These are phyloP conservation scores for Strigops habroptila DNA, from an alignment of 2,113 vertebrate species.

Conservation along the genomic window DNA sequence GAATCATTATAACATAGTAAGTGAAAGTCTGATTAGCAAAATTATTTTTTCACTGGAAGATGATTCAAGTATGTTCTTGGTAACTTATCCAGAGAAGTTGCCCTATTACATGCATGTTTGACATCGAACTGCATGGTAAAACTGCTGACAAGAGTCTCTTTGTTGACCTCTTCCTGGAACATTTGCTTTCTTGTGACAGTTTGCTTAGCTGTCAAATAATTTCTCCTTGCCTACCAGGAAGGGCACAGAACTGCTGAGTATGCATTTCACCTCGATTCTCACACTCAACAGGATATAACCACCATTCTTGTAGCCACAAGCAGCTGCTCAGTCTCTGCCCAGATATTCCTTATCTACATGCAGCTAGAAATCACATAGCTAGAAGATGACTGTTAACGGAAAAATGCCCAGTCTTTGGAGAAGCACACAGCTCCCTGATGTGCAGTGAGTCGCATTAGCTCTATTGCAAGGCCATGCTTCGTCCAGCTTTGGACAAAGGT, in stretches of 20 bases:
- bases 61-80: neutral
- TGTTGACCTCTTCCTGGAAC: slow-evolving; percentile 72
- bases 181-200: slow-evolving; percentile 73
- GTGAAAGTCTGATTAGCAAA: neutral
- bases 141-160: slow-evolving; percentile 69
- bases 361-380: neutral
- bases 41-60: neutral
- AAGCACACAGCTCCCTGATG: neutral
- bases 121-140: slow-evolving; percentile 3
- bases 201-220: slow-evolving; percentile 57
- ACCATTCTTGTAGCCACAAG: slow-evolving; percentile 70
- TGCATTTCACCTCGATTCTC: slow-evolving; percentile 71
- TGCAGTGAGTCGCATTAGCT: neutral
- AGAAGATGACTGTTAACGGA: neutral
- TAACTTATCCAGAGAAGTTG: neutral
- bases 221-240: slow-evolving; percentile 76
- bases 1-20: neutral
- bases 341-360: neutral
- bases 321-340: slow-evolving; percentile 11
- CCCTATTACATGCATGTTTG: neutral
- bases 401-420: neutral
- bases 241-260: slow-evolving; percentile 87
- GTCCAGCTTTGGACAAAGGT: neutral
- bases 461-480: neutral
- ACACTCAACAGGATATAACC: slow-evolving; percentile 83